Base-by-base conservation (phyloP, 1,140 invertebrate species). In the Ptiloglossa arizonensis region DNA sequence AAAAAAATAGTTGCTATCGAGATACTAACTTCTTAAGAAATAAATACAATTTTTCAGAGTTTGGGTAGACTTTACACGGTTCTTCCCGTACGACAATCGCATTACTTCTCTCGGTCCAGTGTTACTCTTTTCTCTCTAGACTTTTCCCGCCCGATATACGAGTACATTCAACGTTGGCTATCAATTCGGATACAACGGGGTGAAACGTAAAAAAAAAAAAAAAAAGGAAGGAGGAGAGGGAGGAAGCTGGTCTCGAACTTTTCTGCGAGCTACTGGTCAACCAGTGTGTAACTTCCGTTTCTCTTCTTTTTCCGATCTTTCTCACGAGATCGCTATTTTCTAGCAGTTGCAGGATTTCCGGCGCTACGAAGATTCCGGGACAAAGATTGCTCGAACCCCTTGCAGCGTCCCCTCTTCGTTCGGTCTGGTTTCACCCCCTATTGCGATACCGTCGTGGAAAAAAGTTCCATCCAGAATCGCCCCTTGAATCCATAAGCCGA, bases 271-370 rank as follows among this genome's bases (percentile, higher is more conserved):
- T n/a, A 48, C 29, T 56, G 38, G 41, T 73, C 27, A 32, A 35
- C 63, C 63, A 56, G 63, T 11, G 38, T 56, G 22, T 57, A 67
- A 68, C 41, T n/a, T 63, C 38, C 24, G 41, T 38, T 22, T 19
- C 35, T 54, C 22, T 19, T 50, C 54, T 67, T 24, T 52, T 24
- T 19, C 19, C 50, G 62, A 67, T 57, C 24, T 17, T 24, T 22
- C 3, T 27, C 50, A 17, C 62, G 19, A 46, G 50, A 75, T 64
- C 59, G 24, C 19, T n/a, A 64, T 32, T 59, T 73, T 73, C 63
- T 44, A 44, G n/a, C 50, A 46, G 50, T 56, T 41, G 38, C 72
- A 75, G 72, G 72, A 75, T 75, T 75, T 75, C 72, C 72, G 62
- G 5, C 38, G 19, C 38, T 56, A n/a, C 38, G 15, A 52, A 54